Conservation (phyloP, 1,140 invertebrate genomes). For the Penaeus chinensis region DNA sequence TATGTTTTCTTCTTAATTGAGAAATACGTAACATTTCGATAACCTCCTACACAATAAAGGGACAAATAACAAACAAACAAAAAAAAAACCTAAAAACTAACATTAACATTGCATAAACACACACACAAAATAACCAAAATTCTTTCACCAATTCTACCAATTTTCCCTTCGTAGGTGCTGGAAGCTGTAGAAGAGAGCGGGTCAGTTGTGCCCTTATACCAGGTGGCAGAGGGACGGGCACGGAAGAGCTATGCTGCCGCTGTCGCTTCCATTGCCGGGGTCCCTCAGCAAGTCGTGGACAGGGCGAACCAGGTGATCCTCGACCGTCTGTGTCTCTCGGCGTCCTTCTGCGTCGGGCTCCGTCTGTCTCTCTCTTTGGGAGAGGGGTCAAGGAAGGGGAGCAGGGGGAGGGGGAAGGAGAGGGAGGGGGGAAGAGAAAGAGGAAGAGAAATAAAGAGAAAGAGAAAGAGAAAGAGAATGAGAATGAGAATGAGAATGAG, state of each 20-base stretch:
- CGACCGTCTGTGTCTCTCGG: too few relatives aligned
- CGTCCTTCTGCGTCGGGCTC: neutral
- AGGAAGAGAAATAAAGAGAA: too few relatives aligned
- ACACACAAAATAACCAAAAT: too few relatives aligned
- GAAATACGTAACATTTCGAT: neutral
- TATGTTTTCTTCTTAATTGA: neutral
- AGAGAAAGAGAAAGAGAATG: too few relatives aligned
- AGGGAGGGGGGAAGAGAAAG: too few relatives aligned
- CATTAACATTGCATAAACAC: too few relatives aligned
- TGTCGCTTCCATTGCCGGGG: slow-evolving; percentile 38
- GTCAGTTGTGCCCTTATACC: slow-evolving; percentile 43
- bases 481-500: too few relatives aligned
- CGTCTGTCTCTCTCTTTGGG: neutral
- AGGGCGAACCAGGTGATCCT: slow-evolving; percentile 37
- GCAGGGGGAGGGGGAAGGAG: too few relatives aligned
- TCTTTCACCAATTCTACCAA: neutral
- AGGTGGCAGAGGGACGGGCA: slow-evolving; percentile 38
- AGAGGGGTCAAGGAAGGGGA: too few relatives aligned
- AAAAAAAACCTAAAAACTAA: too few relatives aligned
- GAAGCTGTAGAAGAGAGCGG: slow-evolving; percentile 46
- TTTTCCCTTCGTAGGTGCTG: slow-evolving; percentile 16
- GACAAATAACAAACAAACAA: too few relatives aligned
- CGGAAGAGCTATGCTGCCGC: slow-evolving; percentile 33
- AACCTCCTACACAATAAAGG: too few relatives aligned
- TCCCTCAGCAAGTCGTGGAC: slow-evolving; percentile 10